These are phyloP conservation scores for Hydractinia symbiolongicarpus DNA, from an alignment of 30 jellyfish, hydroid and myxozoan species.

Conservation along the genomic window DNA sequence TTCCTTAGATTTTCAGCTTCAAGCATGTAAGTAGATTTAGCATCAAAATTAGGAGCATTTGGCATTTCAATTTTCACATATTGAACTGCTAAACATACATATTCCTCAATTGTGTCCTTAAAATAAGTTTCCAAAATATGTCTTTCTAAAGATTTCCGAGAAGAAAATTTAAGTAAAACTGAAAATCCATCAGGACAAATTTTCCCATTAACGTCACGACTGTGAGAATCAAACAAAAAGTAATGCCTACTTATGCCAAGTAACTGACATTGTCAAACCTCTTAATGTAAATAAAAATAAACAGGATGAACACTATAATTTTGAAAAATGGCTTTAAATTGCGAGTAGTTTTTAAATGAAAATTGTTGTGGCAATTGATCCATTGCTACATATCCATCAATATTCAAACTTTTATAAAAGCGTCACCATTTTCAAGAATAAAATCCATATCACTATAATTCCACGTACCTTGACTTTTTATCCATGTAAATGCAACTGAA, in stretches of 20 bases:
- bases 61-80: background rate
- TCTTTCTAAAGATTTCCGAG: background rate
- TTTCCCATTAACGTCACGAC: constrained; percentile 10
- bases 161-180: background rate
- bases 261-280: background rate
- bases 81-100: constrained; percentile 12
- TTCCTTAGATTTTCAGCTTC: background rate
- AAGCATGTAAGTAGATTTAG: background rate
- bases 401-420: constrained; percentile 14
- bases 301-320: too few relatives aligned
- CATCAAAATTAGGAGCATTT: background rate
- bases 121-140: background rate
- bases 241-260: background rate
- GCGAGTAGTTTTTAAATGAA: too few relatives aligned
- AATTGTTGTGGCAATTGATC: constrained; percentile 16
- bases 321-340: too few relatives aligned
- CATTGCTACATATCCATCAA: background rate
- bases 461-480: constrained; percentile 6
- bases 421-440: constrained; percentile 17
- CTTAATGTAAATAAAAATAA: background rate
- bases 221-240: constrained; percentile 24
- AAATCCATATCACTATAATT: constrained; percentile 7
- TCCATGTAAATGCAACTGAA: constrained; percentile 1
- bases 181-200: constrained; percentile 11
- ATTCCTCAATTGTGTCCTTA: background rate